These are phyloP conservation scores for Limnephilus marmoratus DNA, from an alignment of 2,888 invertebrate species.

Conservation along the genomic window DNA sequence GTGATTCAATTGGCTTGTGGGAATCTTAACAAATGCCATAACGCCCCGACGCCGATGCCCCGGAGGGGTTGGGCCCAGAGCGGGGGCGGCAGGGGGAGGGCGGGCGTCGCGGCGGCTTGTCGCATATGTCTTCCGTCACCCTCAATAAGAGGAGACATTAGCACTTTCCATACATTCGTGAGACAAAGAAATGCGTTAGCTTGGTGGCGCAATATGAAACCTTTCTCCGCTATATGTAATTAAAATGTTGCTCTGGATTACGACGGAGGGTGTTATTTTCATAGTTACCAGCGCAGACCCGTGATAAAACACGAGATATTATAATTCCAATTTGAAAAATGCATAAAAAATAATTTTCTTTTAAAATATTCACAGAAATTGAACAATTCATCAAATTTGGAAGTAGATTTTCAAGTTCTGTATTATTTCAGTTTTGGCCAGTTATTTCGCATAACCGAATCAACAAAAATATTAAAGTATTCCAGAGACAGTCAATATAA, in stretches of 20 bases:
- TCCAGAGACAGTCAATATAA: too few relatives aligned
- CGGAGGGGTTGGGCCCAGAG: not conserved
- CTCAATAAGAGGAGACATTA: constrained; percentile 61
- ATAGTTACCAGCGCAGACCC: not conserved
- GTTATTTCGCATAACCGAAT: too few relatives aligned
- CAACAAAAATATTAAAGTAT: too few relatives aligned
- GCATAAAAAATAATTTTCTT: too few relatives aligned
- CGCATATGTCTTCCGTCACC: constrained; percentile 62
- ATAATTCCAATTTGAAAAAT: too few relatives aligned
- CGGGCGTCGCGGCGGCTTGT: constrained; percentile 21
- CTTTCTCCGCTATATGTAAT: not conserved
- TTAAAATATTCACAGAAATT: too few relatives aligned
- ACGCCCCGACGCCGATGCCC: not conserved
- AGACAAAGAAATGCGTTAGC: not conserved
- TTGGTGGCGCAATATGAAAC: not conserved
- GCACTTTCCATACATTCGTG: constrained; percentile 52
- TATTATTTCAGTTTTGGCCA: too few relatives aligned
- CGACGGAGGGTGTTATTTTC: not conserved
- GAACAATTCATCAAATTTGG: too few relatives aligned
- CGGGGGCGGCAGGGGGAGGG: not conserved
- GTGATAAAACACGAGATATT: too few relatives aligned
- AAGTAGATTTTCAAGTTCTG: too few relatives aligned
- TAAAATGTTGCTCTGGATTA: not conserved
- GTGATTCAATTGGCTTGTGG: constrained; percentile 23
- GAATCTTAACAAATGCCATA: constrained; percentile 37